Percentiles rank a stretch among this genome's conserved stretches.
phyloP scores from a whole-genome alignment of 2,113 vertebrate genomes.

The Pteropus alecto region DNA sequence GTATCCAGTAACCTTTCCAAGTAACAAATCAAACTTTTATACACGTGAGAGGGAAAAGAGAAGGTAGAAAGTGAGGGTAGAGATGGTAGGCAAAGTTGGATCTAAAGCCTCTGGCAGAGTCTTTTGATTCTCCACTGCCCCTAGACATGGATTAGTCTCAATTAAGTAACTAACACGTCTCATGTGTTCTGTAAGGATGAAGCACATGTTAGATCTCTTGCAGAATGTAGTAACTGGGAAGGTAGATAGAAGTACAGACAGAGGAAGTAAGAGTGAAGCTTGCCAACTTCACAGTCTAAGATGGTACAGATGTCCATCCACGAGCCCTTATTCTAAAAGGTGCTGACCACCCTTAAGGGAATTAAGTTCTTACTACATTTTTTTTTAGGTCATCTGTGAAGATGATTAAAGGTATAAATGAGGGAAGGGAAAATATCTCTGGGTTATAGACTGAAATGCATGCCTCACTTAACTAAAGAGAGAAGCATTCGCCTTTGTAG shows the following conservation, averaged over 20 bases:
- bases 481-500: not conserved
- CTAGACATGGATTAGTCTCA: not conserved
- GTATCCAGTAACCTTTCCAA: not conserved
- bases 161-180: not conserved
- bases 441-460: not conserved
- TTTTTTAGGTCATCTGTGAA: constrained; percentile 20
- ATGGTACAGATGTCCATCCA: not conserved
- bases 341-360: not conserved
- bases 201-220: not conserved
- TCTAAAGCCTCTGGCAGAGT: not conserved
- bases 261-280: not conserved
- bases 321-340: not conserved
- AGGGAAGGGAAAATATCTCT: not conserved
- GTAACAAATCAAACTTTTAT: not conserved
- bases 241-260: not conserved
- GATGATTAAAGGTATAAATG: not conserved
- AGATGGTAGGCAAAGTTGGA: not conserved
- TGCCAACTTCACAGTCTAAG: not conserved
- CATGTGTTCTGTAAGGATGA: not conserved
- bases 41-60: not conserved
- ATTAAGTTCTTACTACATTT: not conserved
- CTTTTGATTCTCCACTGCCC: not conserved
- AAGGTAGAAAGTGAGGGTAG: not conserved
- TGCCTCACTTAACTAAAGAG: not conserved
- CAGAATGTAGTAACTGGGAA: not conserved